These are phyloP conservation scores for Drosophila testacea DNA, from an alignment of 2,888 invertebrate genomes.

Conservation along the genomic window DNA sequence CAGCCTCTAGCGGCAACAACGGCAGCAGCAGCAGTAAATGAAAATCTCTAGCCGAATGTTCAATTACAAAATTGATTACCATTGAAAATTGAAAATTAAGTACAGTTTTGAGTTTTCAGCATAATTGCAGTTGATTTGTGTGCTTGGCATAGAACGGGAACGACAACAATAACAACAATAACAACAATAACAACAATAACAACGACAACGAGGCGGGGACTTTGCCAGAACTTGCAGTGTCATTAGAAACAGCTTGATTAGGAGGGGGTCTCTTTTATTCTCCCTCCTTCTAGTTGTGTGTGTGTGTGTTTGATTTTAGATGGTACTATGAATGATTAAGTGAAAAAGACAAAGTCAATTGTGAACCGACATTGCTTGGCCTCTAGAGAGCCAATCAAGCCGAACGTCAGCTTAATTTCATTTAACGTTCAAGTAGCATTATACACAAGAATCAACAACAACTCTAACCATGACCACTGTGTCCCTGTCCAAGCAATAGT, in stretches of 20 bases:
- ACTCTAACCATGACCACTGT: conserved; percentile 11
- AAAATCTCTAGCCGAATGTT: conserved; percentile 64
- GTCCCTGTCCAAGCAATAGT: conserved; percentile 27
- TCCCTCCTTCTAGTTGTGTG: conserved; percentile 1
- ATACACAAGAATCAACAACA: conserved; percentile 49
- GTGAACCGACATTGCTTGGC: conserved; percentile 62
- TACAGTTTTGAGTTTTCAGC: conserved; percentile 77
- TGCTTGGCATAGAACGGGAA: conserved; percentile 17
- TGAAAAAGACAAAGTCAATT: conserved; percentile 76
- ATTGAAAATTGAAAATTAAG: conserved; percentile 78
- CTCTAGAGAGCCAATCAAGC: conserved; percentile 77
- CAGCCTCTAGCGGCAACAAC: conserved; percentile 16
- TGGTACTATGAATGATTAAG: conserved; percentile 67
- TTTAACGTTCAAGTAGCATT: conserved; percentile 74
- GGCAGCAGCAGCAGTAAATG: conserved; percentile 31
- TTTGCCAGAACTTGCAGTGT: conserved; percentile 68
- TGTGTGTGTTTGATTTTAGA: conserved; percentile 44
- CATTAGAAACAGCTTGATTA: conserved; percentile 68
- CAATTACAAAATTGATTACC: conserved; percentile 79
- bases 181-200: background rate
- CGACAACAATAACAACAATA: background rate
- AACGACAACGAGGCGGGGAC: conserved; percentile 17
- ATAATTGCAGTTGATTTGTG: conserved; percentile 75
- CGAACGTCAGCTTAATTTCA: conserved; percentile 77
- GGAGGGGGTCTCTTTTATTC: conserved; percentile 10